phyloP scores from a whole-genome alignment of 37 sponge, comb jelly and placozoan genomes.

The Lycopodina hypogea region DNA sequence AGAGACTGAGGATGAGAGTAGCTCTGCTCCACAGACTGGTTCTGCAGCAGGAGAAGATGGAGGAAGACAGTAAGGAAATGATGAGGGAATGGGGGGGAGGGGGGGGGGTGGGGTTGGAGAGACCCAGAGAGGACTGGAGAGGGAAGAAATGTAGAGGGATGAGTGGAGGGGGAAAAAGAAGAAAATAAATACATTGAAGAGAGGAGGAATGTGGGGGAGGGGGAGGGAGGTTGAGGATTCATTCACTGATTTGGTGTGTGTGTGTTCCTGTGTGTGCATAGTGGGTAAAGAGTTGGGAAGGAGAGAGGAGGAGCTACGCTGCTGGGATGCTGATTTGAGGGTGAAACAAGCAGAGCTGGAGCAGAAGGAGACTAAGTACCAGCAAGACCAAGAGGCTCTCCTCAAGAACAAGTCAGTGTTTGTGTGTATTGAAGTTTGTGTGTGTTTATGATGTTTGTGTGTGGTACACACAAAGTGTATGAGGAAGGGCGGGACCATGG shows the following conservation, averaged over 20 bases:
- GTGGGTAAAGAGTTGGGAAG: conserved; percentile 25
- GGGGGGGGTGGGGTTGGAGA: background rate
- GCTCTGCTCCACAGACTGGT: conserved; percentile 21
- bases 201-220: background rate
- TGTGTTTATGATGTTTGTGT: background rate
- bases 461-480: too few species aligned
- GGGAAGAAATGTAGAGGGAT: too few species aligned
- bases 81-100: conserved; percentile 25
- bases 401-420: conserved; percentile 19
- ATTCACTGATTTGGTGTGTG: conserved; percentile 1
- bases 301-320: conserved; percentile 8
- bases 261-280: conserved; percentile 13
- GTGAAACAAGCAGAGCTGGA: conserved; percentile 8
- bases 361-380: background rate
- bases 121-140: background rate
- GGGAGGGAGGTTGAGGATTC: too few species aligned
- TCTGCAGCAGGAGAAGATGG: conserved; percentile 3
- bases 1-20: conserved; percentile 19
- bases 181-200: too few species aligned
- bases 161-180: background rate
- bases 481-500: too few species aligned
- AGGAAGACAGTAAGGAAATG: conserved; percentile 25
- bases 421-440: background rate
- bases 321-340: background rate
- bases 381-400: background rate